A percentile compares a stretch with the other conserved stretches of the same genome.
phyloP scores from a whole-genome alignment of 2,888 invertebrate genomes.

The Cataglyphis livida region DNA sequence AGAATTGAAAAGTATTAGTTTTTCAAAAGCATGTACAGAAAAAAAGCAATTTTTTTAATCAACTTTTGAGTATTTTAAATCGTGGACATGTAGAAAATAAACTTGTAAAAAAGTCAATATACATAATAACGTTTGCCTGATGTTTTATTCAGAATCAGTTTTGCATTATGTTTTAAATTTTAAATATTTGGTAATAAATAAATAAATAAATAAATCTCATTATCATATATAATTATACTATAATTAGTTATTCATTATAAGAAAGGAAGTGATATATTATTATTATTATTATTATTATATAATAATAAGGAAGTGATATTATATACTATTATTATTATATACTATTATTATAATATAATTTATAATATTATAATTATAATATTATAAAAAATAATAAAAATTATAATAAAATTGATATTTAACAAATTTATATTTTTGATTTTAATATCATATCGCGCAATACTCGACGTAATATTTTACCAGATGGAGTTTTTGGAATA shows the following conservation, averaged over 20 bases:
- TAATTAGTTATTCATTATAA: neutral
- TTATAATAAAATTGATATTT: neutral
- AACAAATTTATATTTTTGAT: constrained; percentile 65
- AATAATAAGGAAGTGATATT: neutral
- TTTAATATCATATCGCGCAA: constrained; percentile 86
- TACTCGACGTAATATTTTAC: constrained; percentile 91
- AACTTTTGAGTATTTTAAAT: neutral
- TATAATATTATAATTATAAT: too few species aligned
- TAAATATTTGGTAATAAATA: neutral
- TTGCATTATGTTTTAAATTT: neutral
- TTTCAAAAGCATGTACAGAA: neutral
- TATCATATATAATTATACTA: neutral
- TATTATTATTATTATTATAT: neutral
- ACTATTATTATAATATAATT: neutral
- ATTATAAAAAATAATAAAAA: neutral
- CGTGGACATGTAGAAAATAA: neutral
- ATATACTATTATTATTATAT: neutral
- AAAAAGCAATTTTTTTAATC: neutral
- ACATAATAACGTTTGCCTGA: neutral
- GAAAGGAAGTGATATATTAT: neutral
- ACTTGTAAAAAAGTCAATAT: neutral
- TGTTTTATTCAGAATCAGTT: neutral
- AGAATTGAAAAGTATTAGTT: neutral
- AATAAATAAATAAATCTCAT: neutral
- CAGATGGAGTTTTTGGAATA: constrained; percentile 92